phyloP scores from a whole-genome alignment of 2,888 invertebrate species.

The Eulithis testata region DNA sequence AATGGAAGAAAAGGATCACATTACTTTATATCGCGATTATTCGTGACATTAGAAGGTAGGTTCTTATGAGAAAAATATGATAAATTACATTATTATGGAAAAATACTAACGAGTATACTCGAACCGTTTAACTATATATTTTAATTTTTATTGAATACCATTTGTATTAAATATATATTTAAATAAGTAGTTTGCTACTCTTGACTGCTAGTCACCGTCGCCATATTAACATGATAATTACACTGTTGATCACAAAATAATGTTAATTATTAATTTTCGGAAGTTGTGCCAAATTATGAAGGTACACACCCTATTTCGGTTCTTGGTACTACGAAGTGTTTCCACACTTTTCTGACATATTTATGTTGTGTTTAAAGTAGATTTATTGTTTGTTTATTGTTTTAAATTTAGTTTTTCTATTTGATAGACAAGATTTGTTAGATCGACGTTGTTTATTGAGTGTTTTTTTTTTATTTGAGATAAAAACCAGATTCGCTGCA shows the following conservation, averaged over 20 bases:
- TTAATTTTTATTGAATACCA: too few relatives aligned
- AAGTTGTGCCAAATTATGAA: conserved; percentile 23
- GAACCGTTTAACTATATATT: too few relatives aligned
- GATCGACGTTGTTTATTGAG: conserved; percentile 35
- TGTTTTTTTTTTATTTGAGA: conserved; percentile 24
- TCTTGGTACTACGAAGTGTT: conserved; percentile 46
- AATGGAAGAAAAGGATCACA: too few relatives aligned
- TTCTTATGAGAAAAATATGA: too few relatives aligned
- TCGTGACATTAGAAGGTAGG: too few relatives aligned
- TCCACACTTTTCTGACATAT: conserved; percentile 55
- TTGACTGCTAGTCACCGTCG: too few relatives aligned
- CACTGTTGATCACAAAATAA: conserved; percentile 14
- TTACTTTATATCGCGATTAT: too few relatives aligned
- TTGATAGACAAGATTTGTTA: conserved; percentile 47
- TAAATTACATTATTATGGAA: too few relatives aligned
- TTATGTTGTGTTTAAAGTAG: conserved; percentile 57
- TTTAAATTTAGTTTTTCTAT: conserved; percentile 53
- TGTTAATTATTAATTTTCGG: conserved; percentile 25
- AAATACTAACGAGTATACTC: too few relatives aligned
- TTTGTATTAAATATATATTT: too few relatives aligned
- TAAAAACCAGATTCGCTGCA: conserved; percentile 5
- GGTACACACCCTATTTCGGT: conserved; percentile 35
- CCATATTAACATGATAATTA: neutral
- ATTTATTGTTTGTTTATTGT: conserved; percentile 68
- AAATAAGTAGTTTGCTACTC: too few relatives aligned